Conservation (phyloP, 2,888 invertebrate species). For the Lacanobia wlatinum region DNA sequence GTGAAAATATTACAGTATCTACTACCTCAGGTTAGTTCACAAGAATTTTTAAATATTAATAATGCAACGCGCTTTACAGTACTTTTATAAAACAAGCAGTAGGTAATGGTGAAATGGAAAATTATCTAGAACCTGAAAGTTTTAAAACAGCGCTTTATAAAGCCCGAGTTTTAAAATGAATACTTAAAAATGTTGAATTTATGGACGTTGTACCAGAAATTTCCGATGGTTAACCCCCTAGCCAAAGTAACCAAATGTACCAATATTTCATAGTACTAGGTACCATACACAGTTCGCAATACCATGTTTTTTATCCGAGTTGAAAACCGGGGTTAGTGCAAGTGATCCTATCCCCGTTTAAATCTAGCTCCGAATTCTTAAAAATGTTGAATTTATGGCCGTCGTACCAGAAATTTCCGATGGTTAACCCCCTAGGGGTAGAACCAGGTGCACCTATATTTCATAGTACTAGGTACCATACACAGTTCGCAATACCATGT, state of each 20-base stretch:
- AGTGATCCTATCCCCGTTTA: too few relatives aligned
- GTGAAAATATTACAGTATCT: neutral
- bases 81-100: slow-evolving; percentile 14
- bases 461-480: neutral
- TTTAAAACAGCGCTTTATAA: slow-evolving; percentile 5
- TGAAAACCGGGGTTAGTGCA: too few relatives aligned
- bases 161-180: slow-evolving; percentile 22
- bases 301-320: neutral
- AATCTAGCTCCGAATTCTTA: slow-evolving; percentile 26
- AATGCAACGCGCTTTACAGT: slow-evolving; percentile 22
- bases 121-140: slow-evolving; percentile 26
- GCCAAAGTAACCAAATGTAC: neutral
- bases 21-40: slow-evolving; percentile 11
- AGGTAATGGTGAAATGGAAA: slow-evolving; percentile 17
- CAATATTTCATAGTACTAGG: slow-evolving; percentile 1
- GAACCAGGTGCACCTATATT: slow-evolving; percentile 1
- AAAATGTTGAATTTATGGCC: slow-evolving; percentile 14
- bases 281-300: neutral
- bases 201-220: neutral
- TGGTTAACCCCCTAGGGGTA: neutral
- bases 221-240: neutral
- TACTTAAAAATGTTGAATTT: slow-evolving; percentile 13
- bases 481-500: neutral
- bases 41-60: slow-evolving; percentile 48
- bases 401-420: slow-evolving; percentile 11